phyloP scores from a whole-genome alignment of 2,888 invertebrate species.

The Drosophila trichaetosa region DNA sequence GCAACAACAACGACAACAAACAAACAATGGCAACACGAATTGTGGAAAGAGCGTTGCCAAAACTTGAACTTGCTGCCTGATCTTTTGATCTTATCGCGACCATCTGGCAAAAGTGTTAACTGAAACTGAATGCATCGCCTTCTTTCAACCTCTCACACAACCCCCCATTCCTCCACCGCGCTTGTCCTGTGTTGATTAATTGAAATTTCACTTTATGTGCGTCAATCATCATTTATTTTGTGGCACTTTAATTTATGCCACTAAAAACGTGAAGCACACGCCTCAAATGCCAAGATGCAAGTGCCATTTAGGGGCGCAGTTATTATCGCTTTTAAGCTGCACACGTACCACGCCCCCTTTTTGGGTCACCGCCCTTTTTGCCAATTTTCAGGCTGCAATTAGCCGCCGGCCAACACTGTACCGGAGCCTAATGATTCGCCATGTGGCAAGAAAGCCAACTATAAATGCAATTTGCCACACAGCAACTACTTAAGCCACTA shows the following conservation, averaged over 20 bases:
- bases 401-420: slow-evolving; percentile 41
- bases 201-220: slow-evolving; percentile 65
- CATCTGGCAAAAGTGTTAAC: slow-evolving; percentile 66
- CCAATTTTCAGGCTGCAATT: slow-evolving; percentile 46
- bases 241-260: slow-evolving; percentile 55
- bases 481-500: slow-evolving; percentile 19
- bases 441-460: slow-evolving; percentile 50
- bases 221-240: slow-evolving; percentile 48
- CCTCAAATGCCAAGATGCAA: slow-evolving; percentile 62
- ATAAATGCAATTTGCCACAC: slow-evolving; percentile 64
- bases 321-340: slow-evolving; percentile 58
- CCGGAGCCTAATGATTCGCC: slow-evolving; percentile 32
- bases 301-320: slow-evolving; percentile 72
- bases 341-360: slow-evolving; percentile 51
- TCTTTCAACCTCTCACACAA: neutral
- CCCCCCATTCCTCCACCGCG: neutral
- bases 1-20: slow-evolving; percentile 16
- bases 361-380: slow-evolving; percentile 18
- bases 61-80: slow-evolving; percentile 68
- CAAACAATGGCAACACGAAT: slow-evolving; percentile 70
- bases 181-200: slow-evolving; percentile 53
- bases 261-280: slow-evolving; percentile 35
- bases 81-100: slow-evolving; percentile 71
- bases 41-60: slow-evolving; percentile 39
- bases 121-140: slow-evolving; percentile 27